These are phyloP conservation scores for Ceratothoa steindachneri DNA, from an alignment of 2,888 invertebrate genomes.

Conservation along the genomic window DNA sequence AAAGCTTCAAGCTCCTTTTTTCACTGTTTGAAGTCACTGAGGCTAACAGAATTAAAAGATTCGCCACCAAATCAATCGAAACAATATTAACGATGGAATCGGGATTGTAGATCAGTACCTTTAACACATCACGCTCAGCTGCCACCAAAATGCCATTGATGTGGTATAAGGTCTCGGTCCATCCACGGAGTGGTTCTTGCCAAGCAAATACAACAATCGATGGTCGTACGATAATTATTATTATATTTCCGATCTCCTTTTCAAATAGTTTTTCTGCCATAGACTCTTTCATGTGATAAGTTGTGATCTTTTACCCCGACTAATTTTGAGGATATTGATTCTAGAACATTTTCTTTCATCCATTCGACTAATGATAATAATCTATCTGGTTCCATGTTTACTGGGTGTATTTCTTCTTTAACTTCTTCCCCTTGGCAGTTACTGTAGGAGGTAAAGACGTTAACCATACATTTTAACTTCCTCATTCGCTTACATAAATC, in stretches of 20 bases:
- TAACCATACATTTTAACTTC: neutral
- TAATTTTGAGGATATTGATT: neutral
- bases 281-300: neutral
- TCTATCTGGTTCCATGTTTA: neutral
- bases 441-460: neutral
- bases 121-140: neutral
- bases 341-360: neutral
- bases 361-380: neutral
- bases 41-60: neutral
- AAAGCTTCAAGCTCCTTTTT: neutral
- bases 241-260: neutral
- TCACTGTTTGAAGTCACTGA: neutral
- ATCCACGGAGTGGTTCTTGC: neutral
- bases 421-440: neutral
- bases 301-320: neutral
- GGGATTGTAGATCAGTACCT: neutral
- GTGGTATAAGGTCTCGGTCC: neutral
- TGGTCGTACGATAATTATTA: neutral
- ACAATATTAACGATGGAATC: neutral
- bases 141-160: conserved; percentile 1
- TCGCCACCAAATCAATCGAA: neutral
- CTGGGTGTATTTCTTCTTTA: neutral
- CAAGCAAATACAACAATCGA: neutral
- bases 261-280: neutral
- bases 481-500: neutral